Percentiles rank a stretch among this genome's conserved stretches.
Conservation (phyloP, 2,113 vertebrate genomes). For the Verasper variegatus region DNA sequence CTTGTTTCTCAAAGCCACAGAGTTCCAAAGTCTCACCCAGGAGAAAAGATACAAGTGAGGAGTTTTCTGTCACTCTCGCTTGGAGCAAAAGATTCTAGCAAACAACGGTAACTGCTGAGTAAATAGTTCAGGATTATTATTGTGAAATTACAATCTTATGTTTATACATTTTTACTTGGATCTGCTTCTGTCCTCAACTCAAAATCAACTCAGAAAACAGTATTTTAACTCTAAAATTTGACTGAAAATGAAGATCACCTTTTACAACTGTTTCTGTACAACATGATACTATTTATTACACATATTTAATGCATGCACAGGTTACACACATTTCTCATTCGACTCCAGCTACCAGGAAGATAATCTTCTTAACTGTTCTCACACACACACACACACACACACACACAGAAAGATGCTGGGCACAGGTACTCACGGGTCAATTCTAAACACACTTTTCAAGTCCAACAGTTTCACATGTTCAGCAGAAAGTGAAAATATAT, state of each 20-base stretch:
- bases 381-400: constrained; percentile 7
- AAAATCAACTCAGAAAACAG: not conserved
- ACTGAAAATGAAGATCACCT: constrained; percentile 18
- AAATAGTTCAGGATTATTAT: constrained; percentile 29
- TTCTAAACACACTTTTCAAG: constrained; percentile 59
- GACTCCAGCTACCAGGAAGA: constrained; percentile 13
- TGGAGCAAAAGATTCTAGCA: constrained; percentile 30
- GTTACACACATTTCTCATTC: not conserved
- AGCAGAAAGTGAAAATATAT: constrained; percentile 51
- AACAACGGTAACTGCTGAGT: constrained; percentile 33
- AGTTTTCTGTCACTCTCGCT: constrained; percentile 16
- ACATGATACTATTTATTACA: not conserved
- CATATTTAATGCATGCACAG: constrained; percentile 26
- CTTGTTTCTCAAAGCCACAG: constrained; percentile 25
- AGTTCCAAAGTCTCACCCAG: not conserved
- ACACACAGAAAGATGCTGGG: constrained; percentile 26
- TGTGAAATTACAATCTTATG: constrained; percentile 32
- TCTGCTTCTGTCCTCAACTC: not conserved
- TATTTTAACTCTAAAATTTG: constrained; percentile 19
- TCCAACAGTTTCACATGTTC: constrained; percentile 51
- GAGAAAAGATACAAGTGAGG: not conserved
- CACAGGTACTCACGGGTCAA: constrained; percentile 59
- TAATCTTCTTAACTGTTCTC: not conserved
- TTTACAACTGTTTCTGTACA: constrained; percentile 11
- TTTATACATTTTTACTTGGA: constrained; percentile 7